Evolutionary conservation across 2,797 vertebrate genomes (phyloP).

Genomic region (Ceryle rudis): DNA sequence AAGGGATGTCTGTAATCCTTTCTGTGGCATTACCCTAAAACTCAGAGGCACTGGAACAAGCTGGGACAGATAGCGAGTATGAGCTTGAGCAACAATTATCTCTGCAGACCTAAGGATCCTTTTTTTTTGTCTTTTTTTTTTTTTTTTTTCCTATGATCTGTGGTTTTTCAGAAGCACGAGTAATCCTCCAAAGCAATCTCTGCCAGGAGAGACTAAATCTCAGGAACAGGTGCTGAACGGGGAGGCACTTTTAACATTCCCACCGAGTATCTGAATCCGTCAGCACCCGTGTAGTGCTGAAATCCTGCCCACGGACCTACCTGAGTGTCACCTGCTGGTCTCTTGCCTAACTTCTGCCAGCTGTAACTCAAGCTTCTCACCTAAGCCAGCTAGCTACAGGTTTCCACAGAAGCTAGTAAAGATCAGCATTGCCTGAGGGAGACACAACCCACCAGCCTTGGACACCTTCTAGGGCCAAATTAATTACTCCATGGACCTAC

Average conservation of each 20-base stretch:
- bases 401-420: background rate
- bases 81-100: background rate
- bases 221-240: background rate
- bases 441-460: background rate
- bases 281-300: background rate
- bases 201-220: background rate
- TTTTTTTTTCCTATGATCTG: background rate
- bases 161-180: background rate
- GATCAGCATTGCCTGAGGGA: background rate
- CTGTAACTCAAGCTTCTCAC: background rate
- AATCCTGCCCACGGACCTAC: background rate
- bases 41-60: background rate
- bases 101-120: background rate
- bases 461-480: background rate
- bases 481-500: background rate
- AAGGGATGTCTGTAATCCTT: constrained; percentile 14
- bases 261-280: background rate
- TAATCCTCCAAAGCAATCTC: background rate
- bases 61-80: background rate
- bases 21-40: background rate
- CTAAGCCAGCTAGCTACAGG: background rate
- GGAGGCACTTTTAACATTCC: background rate
- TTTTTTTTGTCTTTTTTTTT: background rate
- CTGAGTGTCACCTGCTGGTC: background rate
- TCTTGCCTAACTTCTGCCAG: background rate